Conservation (phyloP, 2,113 vertebrate genomes). For the Canis aureus region DNA sequence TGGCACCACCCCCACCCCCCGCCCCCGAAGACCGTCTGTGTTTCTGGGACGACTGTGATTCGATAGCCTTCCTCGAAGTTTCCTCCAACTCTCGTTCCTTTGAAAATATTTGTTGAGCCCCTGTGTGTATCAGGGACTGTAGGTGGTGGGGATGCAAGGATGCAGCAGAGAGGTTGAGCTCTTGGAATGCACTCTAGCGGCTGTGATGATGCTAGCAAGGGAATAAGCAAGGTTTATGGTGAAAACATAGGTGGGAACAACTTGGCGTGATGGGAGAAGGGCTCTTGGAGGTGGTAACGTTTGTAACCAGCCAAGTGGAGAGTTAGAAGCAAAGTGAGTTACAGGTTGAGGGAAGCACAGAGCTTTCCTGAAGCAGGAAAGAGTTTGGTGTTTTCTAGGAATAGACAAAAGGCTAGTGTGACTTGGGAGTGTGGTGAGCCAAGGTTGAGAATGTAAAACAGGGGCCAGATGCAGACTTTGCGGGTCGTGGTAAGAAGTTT, state of each 20-base stretch:
- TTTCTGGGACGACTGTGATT: background rate
- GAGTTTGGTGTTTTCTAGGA: constrained; percentile 35
- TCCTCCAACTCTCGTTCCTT: background rate
- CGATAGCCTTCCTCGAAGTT: background rate
- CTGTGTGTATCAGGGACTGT: background rate
- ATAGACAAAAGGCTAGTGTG: background rate
- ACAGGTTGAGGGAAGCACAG: background rate
- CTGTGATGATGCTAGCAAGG: background rate
- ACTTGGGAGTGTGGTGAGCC: background rate
- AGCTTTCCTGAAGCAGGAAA: background rate
- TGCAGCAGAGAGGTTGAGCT: background rate
- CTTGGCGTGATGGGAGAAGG: background rate
- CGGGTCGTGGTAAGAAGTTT: background rate
- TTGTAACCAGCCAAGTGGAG: background rate
- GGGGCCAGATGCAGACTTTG: background rate
- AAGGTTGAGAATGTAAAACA: constrained; percentile 6
- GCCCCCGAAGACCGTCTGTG: background rate
- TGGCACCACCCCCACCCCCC: background rate
- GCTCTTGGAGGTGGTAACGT: background rate
- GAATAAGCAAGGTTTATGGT: background rate
- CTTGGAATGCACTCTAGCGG: background rate
- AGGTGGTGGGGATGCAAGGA: background rate
- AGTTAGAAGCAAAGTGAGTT: background rate
- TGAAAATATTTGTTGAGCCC: background rate
- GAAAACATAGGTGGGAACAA: background rate